Evolutionary conservation across 2,888 invertebrate genomes (phyloP).

Genomic region (Cynaeus angustus): DNA sequence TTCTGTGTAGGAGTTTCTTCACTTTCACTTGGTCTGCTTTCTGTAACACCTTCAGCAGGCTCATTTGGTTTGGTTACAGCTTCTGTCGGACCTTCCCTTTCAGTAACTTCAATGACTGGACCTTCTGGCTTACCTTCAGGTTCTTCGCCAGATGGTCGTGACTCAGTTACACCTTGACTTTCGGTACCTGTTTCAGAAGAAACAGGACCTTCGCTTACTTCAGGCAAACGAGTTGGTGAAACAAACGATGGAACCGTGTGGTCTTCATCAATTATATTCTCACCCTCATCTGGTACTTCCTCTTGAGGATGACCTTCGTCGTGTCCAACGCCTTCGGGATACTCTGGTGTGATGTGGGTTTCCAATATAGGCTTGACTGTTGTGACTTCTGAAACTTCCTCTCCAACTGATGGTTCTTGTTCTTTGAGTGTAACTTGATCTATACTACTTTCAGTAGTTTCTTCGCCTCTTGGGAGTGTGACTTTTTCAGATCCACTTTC

Average conservation of each 20-base stretch:
- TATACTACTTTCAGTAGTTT: background rate
- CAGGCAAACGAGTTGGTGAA: constrained; percentile 2
- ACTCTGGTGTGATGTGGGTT: constrained; percentile 13
- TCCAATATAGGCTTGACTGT: background rate
- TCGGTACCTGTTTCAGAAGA: constrained; percentile 4
- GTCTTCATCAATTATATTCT: constrained; percentile 12
- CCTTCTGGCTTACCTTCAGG: constrained; percentile 41
- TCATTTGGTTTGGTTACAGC: constrained; percentile 13
- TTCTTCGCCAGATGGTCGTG: constrained; percentile 8
- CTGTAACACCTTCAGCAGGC: constrained; percentile 39
- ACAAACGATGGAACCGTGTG: constrained; percentile 33
- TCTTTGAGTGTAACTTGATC: constrained; percentile 30
- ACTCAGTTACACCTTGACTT: constrained; percentile 12
- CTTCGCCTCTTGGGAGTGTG: background rate
- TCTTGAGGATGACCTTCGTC: constrained; percentile 24
- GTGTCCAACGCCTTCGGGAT: constrained; percentile 23
- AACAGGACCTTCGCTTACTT: background rate
- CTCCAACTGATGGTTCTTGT: constrained; percentile 21
- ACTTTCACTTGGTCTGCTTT: constrained; percentile 26
- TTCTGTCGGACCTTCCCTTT: background rate
- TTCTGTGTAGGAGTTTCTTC: constrained; percentile 34
- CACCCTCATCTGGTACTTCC: constrained; percentile 18
- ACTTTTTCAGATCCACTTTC: background rate
- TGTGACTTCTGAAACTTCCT: background rate
- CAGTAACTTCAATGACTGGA: constrained; percentile 47